Evolutionary conservation across 2,113 vertebrate genomes (phyloP), one percentile per base, ranked within the genome.

Genomic region (Oriolus oriolus): DNA sequence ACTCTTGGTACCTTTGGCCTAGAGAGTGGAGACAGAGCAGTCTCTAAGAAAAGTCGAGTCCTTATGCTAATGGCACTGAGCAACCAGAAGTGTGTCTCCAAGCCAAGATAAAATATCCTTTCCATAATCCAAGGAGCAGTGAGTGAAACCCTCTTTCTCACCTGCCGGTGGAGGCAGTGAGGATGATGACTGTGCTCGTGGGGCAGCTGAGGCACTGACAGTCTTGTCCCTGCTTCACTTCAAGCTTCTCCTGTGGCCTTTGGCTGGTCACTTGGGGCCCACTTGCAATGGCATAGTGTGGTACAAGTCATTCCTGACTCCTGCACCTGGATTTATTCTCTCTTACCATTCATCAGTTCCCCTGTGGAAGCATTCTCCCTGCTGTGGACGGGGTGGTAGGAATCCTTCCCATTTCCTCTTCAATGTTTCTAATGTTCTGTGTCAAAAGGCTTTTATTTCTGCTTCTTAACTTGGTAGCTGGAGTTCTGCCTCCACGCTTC

Each of bases 391-490:
- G 9, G 2, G 5, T 9, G 3, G 1, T 9, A 64, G 18, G 9
- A 90, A 23, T 47, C 59, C 59, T 71, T 84, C 65, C 87, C 9
- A 9, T 82, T 81, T 87, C 33, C 31, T 79, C 24, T 73, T 88
- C 12, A 3, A 3, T 47, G 42, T 84, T 86, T 84, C 64, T 90
- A 20, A 74, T 68, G 52, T n/a, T 86, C 59, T 37, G 16, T 83
- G 75, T 93, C 47, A 89, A 92, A 92, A 96, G 83, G 65, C 73
- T 92, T 96, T 84, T 95, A 93, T 73, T 97, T 93, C 88, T 93
- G 93, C 94, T 83, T 45, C 94, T 94, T 88, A 53, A 69, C 85
- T 95, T 60, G 3, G 68, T 93, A 93, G 89, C 61, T 93, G 80
- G 64, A 96, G 63, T 80, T 91, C 94, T 94, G 88, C 57, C 71